These are phyloP conservation scores for Drosophila nebulosa DNA, from an alignment of 1,140 invertebrate species.

Conservation along the genomic window DNA sequence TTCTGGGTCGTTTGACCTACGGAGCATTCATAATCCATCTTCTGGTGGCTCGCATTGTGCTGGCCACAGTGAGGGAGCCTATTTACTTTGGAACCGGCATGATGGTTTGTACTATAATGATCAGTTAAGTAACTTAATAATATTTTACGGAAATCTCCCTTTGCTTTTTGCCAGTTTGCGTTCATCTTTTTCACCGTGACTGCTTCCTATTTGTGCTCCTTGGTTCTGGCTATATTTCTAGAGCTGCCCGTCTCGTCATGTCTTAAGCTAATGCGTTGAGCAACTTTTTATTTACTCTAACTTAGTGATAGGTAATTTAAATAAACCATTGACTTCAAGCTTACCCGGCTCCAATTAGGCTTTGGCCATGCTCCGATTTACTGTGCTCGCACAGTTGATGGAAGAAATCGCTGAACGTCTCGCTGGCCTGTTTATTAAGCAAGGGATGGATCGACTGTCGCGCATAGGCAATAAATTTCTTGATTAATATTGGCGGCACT, in stretches of 20 bases:
- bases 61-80: conserved; percentile 69
- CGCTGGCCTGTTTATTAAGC: conserved; percentile 87
- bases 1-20: conserved; percentile 73
- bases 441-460: conserved; percentile 93
- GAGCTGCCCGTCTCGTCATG: conserved; percentile 81
- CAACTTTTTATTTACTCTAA: neutral
- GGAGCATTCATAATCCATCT: conserved; percentile 74
- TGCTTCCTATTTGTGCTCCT: conserved; percentile 67
- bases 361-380: conserved; percentile 11
- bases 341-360: conserved; percentile 57
- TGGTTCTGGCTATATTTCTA: conserved; percentile 79
- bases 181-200: conserved; percentile 70
- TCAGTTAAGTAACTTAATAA: neutral
- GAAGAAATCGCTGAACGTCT: conserved; percentile 90
- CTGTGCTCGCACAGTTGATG: conserved; percentile 85
- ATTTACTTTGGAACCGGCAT: conserved; percentile 68
- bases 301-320: conserved; percentile 48
- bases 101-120: conserved; percentile 70
- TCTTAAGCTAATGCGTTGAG: conserved; percentile 82
- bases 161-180: conserved; percentile 69
- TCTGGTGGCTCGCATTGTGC: conserved; percentile 54
- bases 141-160: neutral
- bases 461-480: conserved; percentile 95
- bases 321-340: conserved; percentile 7
- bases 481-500: conserved; percentile 88